Base-by-base conservation (phyloP, 2,797 vertebrate genomes). In the Sternarchorhynchus goeldii region DNA sequence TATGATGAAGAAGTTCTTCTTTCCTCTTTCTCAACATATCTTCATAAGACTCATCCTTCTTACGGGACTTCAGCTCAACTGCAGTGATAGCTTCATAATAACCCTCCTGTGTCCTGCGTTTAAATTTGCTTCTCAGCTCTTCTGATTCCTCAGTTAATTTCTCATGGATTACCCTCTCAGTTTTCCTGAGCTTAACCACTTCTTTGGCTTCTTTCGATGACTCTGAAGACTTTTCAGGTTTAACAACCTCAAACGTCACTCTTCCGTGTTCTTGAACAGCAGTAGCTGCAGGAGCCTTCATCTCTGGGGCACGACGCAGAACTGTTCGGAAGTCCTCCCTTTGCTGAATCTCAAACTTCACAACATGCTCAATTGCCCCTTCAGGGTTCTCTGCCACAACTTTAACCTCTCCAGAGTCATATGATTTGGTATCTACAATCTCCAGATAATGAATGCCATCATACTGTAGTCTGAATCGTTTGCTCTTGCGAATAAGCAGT, bases 381-480 rank as follows among this genome's bases (percentile, higher is more conserved):
- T 98, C 91, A 66, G 96, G 96, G 80, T 96, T 99, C 87, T 99
- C 98, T 76, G 96, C 98, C 5, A 95, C 93, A 64, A 99, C 90
- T 84, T 93, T 95, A 76, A 99, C 96, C 83, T 98, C 96, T 67
- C 98, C 98, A 3, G 96, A 93, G 78, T 99, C 97, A 0, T 99
- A 99, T 0, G 96, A 95, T 86, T 99, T 99, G 84, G 95, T 92
- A 81, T 99, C 98, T 39, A 95, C 92, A 8, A 99, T 97, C 88
- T 99, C 98, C 80, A 99, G 85, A 74, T 99, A 99, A 85, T 99
- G 94, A 85, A 99, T 99, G n/a, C 98, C 98, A 81, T 99, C 98
- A 7, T 97, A 99, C 4, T 92, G 94, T 32, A 99, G 94, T 88
- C 96, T 92, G 86, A 97, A 99, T 66, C 98, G 91, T 90, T 99